These are phyloP conservation scores for Brachyrhaphis roseni DNA, from an alignment of 2,797 vertebrate genomes.

Conservation along the genomic window DNA sequence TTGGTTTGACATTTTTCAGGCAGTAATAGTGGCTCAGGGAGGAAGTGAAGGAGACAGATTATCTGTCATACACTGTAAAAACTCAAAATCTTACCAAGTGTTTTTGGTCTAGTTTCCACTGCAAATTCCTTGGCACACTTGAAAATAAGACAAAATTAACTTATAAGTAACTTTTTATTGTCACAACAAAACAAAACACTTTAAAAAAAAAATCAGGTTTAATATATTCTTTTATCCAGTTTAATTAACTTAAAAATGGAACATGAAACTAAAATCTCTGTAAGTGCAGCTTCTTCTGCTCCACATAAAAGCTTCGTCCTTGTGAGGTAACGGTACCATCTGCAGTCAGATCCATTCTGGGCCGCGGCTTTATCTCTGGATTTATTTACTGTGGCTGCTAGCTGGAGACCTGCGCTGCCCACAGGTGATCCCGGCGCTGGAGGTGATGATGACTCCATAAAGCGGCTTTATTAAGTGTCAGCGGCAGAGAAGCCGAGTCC, in stretches of 20 bases:
- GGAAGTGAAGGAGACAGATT: too few relatives aligned
- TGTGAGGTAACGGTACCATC: conserved; percentile 19
- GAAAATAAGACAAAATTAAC: too few relatives aligned
- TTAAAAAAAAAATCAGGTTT: too few relatives aligned
- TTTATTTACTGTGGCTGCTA: conserved; percentile 49
- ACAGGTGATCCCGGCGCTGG: conserved; percentile 27
- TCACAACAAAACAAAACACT: too few relatives aligned
- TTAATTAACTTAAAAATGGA: neutral
- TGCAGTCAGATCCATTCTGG: conserved; percentile 23
- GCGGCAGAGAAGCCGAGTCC: conserved; percentile 8
- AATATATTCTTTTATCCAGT: neutral
- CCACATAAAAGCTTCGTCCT: conserved; percentile 16
- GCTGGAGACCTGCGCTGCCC: conserved; percentile 28
- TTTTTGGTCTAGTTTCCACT: too few relatives aligned
- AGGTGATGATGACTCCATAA: conserved; percentile 50
- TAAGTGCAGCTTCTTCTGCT: neutral
- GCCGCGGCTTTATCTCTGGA: conserved; percentile 37
- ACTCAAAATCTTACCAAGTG: too few relatives aligned
- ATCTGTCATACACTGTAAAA: too few relatives aligned
- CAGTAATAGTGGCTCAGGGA: too few relatives aligned
- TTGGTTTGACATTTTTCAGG: too few relatives aligned
- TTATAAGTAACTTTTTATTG: too few relatives aligned
- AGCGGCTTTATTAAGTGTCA: conserved; percentile 37
- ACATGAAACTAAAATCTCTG: neutral
- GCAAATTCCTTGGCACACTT: too few relatives aligned